Evolutionary conservation across 2,888 invertebrate genomes (phyloP), one percentile per base, ranked within the genome.

Genomic region (Callyntrura guangdongensis): DNA sequence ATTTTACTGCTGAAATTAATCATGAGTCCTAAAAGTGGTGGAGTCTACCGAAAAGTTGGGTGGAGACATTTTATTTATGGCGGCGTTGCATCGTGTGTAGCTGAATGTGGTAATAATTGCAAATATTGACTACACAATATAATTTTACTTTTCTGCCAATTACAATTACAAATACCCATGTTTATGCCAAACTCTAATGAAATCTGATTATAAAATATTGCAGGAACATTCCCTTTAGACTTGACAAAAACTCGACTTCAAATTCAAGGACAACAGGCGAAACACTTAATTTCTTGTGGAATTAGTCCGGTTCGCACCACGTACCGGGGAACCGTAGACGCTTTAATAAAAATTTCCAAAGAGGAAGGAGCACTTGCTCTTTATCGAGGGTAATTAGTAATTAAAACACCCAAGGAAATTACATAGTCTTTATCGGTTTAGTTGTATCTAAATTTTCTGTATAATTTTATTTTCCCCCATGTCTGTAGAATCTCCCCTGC

Each of bases 1-100:
- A n/a, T n/a, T n/a, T n/a, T n/a, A n/a, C n/a, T n/a, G n/a, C n/a
- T n/a, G n/a, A n/a, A n/a, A n/a, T 22, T 22, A 56, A 79, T 1
- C 8, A 93, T 93, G 93, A 93, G 93, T 69, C 93, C 93, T 1
- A 92, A 91, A 91, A 93, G 93, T 83, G 93, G 93, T 72, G 93
- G 91, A 20, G 81, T 91, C 22, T 86, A 72, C 27, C 45, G 91
- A n/a, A 82, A 59, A 27, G 89, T 92, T 25, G 92, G 92, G 22
- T 98, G 98, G 98, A 96, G 98, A 95, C 98, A 98, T 95, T 99
- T 99, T 96, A 96, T 98, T 94, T 99, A 98, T 96, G 99, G 99
- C 95, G 99, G 99, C 93, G 95, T 98, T 94, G 98, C 99, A 95
- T 98, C 98, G 93, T 98, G 98, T 94, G 97, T 97, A 94, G 99